Evolutionary conservation across 2,797 vertebrate species (phyloP).

Genomic region (Heteromormyrus szaboi): DNA sequence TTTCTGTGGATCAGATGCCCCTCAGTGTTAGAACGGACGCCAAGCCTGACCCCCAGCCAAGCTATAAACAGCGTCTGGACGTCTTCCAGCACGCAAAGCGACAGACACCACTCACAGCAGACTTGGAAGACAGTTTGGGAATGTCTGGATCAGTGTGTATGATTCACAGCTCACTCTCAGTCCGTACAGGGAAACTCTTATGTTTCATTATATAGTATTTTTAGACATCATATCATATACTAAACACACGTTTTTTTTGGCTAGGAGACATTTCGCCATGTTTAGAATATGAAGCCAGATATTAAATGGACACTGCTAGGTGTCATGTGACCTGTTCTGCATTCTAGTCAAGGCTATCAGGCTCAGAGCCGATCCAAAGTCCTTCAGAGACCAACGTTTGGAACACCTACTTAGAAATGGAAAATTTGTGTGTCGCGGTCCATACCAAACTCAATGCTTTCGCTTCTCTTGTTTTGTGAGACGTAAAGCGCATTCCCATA

Average conservation of each 20-base stretch:
- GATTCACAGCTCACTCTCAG: not conserved
- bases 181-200: not conserved
- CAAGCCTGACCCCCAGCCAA: constrained; percentile 50
- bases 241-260: not conserved
- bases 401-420: not conserved
- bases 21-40: constrained; percentile 21
- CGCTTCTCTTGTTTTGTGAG: not conserved
- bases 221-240: not conserved
- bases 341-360: not conserved
- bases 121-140: not conserved
- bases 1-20: constrained; percentile 44
- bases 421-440: not conserved
- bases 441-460: not conserved
- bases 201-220: not conserved
- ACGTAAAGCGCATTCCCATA: not conserved
- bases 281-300: constrained; percentile 1
- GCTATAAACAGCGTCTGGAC: constrained; percentile 55
- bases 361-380: not conserved
- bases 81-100: constrained; percentile 29
- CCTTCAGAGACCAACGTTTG: not conserved
- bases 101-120: constrained; percentile 9
- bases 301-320: not conserved
- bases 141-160: not conserved
- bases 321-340: not conserved
- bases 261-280: not conserved